These are phyloP conservation scores for Urocitellus parryii DNA, from an alignment of 2,113 vertebrate species.

Conservation along the genomic window DNA sequence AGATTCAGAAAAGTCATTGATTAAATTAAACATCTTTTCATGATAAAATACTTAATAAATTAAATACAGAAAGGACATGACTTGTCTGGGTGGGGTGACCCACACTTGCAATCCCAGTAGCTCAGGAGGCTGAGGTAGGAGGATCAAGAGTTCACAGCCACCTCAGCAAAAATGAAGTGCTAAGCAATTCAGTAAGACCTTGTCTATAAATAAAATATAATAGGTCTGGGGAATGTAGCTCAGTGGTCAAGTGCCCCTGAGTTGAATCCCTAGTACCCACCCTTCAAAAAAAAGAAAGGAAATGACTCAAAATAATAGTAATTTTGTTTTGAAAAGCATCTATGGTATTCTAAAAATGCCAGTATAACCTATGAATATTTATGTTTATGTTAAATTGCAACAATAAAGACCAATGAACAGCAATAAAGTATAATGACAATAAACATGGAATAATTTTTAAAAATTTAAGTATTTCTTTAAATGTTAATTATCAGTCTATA, in stretches of 20 bases:
- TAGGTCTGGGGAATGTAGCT: too few relatives aligned
- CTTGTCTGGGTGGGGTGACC: too few relatives aligned
- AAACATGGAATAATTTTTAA: not conserved
- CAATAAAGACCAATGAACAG: not conserved
- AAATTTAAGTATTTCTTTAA: not conserved
- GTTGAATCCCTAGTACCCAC: too few relatives aligned
- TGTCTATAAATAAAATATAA: too few relatives aligned
- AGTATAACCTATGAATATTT: not conserved
- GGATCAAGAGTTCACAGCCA: too few relatives aligned
- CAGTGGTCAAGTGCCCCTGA: too few relatives aligned
- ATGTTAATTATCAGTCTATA: not conserved
- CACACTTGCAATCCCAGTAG: too few relatives aligned
- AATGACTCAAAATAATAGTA: not conserved
- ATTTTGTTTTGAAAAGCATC: not conserved
- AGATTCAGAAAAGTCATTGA: not conserved
- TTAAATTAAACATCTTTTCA: not conserved
- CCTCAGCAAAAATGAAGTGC: too few relatives aligned
- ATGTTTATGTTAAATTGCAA: not conserved
- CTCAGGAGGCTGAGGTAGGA: too few relatives aligned
- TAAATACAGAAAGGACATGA: not conserved
- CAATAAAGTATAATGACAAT: not conserved
- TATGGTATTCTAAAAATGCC: not conserved
- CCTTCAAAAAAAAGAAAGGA: not conserved
- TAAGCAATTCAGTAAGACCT: too few relatives aligned
- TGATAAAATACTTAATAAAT: not conserved